A percentile compares a stretch with the other conserved stretches of the same genome.
These are phyloP conservation scores for Oxygymnocypris stewartii DNA, from an alignment of 2,113 vertebrate genomes.

Conservation along the genomic window DNA sequence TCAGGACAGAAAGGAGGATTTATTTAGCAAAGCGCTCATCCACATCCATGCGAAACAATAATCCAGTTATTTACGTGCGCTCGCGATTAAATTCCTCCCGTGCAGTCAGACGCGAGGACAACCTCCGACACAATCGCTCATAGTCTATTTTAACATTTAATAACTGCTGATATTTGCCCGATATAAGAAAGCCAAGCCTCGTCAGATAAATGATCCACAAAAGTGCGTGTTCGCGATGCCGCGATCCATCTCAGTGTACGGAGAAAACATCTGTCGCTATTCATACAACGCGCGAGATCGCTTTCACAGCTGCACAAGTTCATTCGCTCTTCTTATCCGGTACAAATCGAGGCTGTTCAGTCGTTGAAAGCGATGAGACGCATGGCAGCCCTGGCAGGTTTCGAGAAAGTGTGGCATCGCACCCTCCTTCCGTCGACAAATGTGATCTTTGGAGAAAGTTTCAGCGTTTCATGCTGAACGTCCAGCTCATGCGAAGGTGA, in stretches of 20 bases:
- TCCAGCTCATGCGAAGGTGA: slow-evolving; percentile 70
- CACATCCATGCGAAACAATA: slow-evolving; percentile 35
- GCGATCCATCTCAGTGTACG: slow-evolving; percentile 51
- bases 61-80: slow-evolving; percentile 38
- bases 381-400: slow-evolving; percentile 25
- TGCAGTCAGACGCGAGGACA: slow-evolving; percentile 59
- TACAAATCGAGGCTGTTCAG: slow-evolving; percentile 15
- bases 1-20: slow-evolving; percentile 48
- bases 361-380: neutral
- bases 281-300: slow-evolving; percentile 4
- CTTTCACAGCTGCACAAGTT: slow-evolving; percentile 26
- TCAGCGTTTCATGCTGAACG: neutral
- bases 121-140: neutral
- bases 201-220: slow-evolving; percentile 46
- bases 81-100: slow-evolving; percentile 55
- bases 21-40: slow-evolving; percentile 5
- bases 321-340: slow-evolving; percentile 31
- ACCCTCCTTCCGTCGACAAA: slow-evolving; percentile 20
- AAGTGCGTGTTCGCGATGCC: slow-evolving; percentile 41
- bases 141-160: slow-evolving; percentile 4
- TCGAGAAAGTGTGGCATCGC: slow-evolving; percentile 43
- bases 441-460: slow-evolving; percentile 11
- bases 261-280: slow-evolving; percentile 42
- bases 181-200: neutral
- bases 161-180: neutral